Percentiles rank a stretch among this genome's conserved stretches.
Evolutionary conservation across 1,140 invertebrate genomes (phyloP).

Genomic region (Aradophagus sp.): DNA sequence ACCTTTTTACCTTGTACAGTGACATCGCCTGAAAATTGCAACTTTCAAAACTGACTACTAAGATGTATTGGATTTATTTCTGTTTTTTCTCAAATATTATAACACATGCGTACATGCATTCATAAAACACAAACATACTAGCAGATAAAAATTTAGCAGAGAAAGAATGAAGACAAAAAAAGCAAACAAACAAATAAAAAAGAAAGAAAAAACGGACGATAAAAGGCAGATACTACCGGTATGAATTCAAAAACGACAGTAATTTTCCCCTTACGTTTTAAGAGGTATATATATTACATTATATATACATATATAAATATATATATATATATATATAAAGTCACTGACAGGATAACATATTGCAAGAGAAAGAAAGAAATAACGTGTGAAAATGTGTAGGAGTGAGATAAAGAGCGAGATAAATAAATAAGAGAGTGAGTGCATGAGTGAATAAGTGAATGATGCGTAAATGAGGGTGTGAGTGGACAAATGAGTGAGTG

Average conservation of each 20-base stretch:
- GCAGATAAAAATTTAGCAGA: no score
- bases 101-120: no score
- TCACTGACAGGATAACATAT: constrained; percentile 66
- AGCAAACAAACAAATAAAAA: constrained; percentile 3
- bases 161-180: no score
- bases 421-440: no score
- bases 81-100: no score
- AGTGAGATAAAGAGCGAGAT: background rate
- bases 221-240: constrained; percentile 53
- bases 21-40: constrained; percentile 70
- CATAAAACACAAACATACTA: no score
- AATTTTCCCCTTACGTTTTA: constrained; percentile 55
- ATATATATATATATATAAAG: constrained; percentile 54
- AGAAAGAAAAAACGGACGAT: constrained; percentile 3
- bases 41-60: no score
- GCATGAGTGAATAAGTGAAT: no score
- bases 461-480: no score
- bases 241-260: constrained; percentile 58
- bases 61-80: no score
- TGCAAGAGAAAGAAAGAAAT: constrained; percentile 38
- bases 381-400: background rate
- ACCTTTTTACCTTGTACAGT: constrained; percentile 75
- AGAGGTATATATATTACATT: constrained; percentile 50
- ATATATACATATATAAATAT: constrained; percentile 51
- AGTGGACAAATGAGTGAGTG: no score